Percentiles rank a stretch among this genome's conserved stretches.
Conservation (phyloP, 2,797 vertebrate species). For the Alca torda region DNA sequence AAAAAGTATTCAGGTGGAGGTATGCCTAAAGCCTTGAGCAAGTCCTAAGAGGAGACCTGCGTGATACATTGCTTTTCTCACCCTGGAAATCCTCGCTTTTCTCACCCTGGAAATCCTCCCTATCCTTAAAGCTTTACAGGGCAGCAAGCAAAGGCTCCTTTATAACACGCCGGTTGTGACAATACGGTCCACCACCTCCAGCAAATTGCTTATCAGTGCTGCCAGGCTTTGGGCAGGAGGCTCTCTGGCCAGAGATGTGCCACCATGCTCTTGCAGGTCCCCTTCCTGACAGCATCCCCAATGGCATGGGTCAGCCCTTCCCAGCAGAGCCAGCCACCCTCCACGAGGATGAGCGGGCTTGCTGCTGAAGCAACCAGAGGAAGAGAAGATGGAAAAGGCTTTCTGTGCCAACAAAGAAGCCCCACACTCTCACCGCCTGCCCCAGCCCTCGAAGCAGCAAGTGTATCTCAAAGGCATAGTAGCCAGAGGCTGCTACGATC, state of each 20-base stretch:
- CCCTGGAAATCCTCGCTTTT: background rate
- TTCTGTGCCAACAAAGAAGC: background rate
- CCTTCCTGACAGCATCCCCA: background rate
- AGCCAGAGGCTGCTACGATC: background rate
- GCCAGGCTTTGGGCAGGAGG: background rate
- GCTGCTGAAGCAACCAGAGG: background rate
- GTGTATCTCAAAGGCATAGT: background rate
- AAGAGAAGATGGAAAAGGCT: background rate
- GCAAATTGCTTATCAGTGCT: background rate
- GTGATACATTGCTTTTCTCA: background rate
- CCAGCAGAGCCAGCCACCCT: background rate
- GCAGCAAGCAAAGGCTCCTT: background rate
- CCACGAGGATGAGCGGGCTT: background rate
- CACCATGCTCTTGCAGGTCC: background rate
- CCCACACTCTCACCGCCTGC: background rate
- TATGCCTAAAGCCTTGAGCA: background rate
- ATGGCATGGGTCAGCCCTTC: rapidly evolving
- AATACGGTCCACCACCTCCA: background rate
- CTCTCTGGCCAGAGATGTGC: too few relatives aligned
- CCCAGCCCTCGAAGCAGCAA: background rate
- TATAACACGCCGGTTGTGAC: background rate
- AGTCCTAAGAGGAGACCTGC: background rate
- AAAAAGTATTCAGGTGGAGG: background rate
- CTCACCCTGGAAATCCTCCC: background rate
- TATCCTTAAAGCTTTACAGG: background rate